Evolutionary conservation across 2,113 vertebrate genomes (phyloP), one percentile per base, ranked within the genome.

Genomic region (Saguinus midas): DNA sequence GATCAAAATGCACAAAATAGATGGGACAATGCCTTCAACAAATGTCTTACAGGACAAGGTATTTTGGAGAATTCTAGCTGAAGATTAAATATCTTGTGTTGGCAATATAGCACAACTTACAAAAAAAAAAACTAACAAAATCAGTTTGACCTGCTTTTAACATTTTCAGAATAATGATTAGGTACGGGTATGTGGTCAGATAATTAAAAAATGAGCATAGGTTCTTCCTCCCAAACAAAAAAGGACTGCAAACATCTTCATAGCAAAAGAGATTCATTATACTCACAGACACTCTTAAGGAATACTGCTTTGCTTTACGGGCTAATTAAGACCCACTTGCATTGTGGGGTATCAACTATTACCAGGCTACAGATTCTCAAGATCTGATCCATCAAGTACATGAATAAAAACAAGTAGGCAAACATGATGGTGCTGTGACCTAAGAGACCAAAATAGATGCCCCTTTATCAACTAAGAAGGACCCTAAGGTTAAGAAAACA

Each of bases 81-180:
- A 94, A 79, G 78, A 94, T 78, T 83, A 92, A 89, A 48, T 96
- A 92, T 70, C 55, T 14, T 52, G 18, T 48, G 4, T 29, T 90
- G 50, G 3, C 5, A 68, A 87, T 35, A 25, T 40, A 82, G 17
- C 66, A 86, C 20, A 90, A 57, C 3, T 45, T 52, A 73, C 6
- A 45, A 18, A 88, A 37, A 85, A 37, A 81, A 73, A 80, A 40
- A 0, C 18, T 83, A 9, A 45, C 4, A 73, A 61, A 83, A 81
- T 72, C 64, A 80, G 9, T 73, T 52, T 40, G 5, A 75, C 75
- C 25, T 45, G 4, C 6, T 78, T 94, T 89, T 78, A 64, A 35
- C 16, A 85, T 91, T 90, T 95, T 87, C 75, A 83, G 29, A 79
- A 96, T 88, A 78, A 45, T 50, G 20, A 27, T 43, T 45, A 90